Evolutionary conservation across 2,797 vertebrate genomes (phyloP), one percentile per base, ranked within the genome.

Genomic region (Antennarius maculatus): DNA sequence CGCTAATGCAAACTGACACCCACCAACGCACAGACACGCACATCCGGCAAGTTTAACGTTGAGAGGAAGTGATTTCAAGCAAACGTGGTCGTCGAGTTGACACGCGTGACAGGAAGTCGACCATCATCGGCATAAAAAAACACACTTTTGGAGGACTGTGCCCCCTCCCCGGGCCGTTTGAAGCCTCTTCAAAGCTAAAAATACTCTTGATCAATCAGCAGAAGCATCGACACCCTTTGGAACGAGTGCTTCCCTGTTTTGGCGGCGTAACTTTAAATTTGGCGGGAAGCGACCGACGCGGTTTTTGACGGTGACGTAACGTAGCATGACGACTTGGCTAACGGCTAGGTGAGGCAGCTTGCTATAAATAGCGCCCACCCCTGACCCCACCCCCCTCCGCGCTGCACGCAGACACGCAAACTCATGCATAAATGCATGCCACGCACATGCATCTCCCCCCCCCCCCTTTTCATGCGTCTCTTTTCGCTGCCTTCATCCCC

Each of bases 321-420:
- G 31, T 8, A 34, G 31, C 31, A 2, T 23, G 23, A 23, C 2
- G 23, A 23, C 23, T 23, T 2, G 7, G 83, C 67, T 63, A 56
- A 69, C 67, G 60, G 82, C 81, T 53, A 80, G 70, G 78, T 80
- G 72, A 84, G 74, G 77, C 46, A 16, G 63, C 17, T 0, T 23
- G 66, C 85, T 86, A 90, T 80, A 83, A 86, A 90, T 90, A 90
- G 76, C 73, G 61, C 57, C 23, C 73, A 58, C 57, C 23, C 1
- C 23, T 23, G 23, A 23, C 23, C 23, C 23, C 23, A 1, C 23
- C 23, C 23, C 23, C 23, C 23, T 43, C 29, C 14, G 15, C n/a
- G 49, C 58, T 41, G 15, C 41, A 50, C 61, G 67, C 72, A 56
- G 39, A 70, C 9, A 50, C 42, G 67, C 55, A 37, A 64, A 59